A percentile compares a stretch with the other conserved stretches of the same genome.
phyloP scores from a whole-genome alignment of 2,888 invertebrate species.

The Leptinotarsa tumamoca region DNA sequence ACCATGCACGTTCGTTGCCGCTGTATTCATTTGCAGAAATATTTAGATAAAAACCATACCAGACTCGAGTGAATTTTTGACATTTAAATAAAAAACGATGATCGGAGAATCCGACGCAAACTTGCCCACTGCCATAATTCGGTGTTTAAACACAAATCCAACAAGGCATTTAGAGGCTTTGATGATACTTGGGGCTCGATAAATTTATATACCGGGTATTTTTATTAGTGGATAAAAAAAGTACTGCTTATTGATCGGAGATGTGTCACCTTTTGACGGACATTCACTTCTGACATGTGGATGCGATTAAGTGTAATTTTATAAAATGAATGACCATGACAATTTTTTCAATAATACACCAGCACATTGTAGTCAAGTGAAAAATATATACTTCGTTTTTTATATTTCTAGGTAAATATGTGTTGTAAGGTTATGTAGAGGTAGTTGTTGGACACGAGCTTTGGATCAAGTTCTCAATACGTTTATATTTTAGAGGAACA shows the following conservation, averaged over 20 bases:
- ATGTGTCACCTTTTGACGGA: neutral
- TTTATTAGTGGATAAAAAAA: neutral
- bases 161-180: constrained; percentile 14
- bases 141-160: constrained; percentile 38
- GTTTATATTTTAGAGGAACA: too few relatives aligned
- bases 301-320: neutral
- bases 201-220: constrained; percentile 16
- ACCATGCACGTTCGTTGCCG: constrained; percentile 55
- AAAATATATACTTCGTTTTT: too few relatives aligned
- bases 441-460: too few relatives aligned
- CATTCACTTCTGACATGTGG: neutral
- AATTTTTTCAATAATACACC: too few relatives aligned
- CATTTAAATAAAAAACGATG: constrained; percentile 48
- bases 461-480: too few relatives aligned
- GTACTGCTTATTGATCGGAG: neutral
- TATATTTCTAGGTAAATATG: too few relatives aligned
- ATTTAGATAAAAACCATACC: constrained; percentile 60
- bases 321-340: too few relatives aligned
- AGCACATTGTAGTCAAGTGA: too few relatives aligned
- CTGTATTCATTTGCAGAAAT: constrained; percentile 61
- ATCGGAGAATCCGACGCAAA: constrained; percentile 31
- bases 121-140: constrained; percentile 37
- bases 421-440: too few relatives aligned
- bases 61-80: constrained; percentile 60
- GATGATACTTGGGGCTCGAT: constrained; percentile 10